Conservation (phyloP, 2,797 vertebrate genomes). For the Danio jaintianensis region DNA sequence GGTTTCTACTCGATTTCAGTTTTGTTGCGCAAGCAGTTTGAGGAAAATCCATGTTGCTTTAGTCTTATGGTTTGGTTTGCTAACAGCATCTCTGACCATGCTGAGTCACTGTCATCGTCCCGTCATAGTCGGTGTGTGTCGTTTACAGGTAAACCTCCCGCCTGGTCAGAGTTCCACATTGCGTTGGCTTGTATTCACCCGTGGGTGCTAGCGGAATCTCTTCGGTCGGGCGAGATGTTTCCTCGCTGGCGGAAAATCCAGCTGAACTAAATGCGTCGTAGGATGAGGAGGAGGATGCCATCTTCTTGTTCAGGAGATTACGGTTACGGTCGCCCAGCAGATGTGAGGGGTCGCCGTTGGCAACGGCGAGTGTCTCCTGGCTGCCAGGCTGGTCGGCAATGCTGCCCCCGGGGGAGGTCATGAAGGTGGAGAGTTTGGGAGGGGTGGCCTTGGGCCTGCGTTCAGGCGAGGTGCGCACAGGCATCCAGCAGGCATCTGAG, state of each 20-base stretch:
- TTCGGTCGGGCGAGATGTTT: constrained; percentile 85
- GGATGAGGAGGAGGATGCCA: constrained; percentile 96
- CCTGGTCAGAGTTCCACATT: constrained; percentile 95
- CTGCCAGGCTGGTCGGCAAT: constrained; percentile 86
- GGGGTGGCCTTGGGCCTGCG: constrained; percentile 93
- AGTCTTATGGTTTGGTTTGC: constrained; percentile 51
- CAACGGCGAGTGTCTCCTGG: constrained; percentile 89
- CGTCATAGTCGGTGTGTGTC: constrained; percentile 5
- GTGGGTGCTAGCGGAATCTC: constrained; percentile 96
- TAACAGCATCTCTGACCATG: constrained; percentile 54
- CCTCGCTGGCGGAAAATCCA: constrained; percentile 89
- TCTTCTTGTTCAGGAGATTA: constrained; percentile 98
- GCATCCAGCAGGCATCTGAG: constrained; percentile 99
- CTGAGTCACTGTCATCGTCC: constrained; percentile 32
- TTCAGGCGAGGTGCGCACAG: constrained; percentile 96
- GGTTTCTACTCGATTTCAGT: constrained; percentile 49
- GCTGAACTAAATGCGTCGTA: constrained; percentile 91
- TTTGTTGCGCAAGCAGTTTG: constrained; percentile 37
- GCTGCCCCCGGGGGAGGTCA: constrained; percentile 82
- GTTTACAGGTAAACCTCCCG: constrained; percentile 98
- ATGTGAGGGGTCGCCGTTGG: constrained; percentile 91
- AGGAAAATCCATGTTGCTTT: constrained; percentile 48
- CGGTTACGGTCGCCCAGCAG: constrained; percentile 97
- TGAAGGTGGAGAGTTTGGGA: constrained; percentile 99
- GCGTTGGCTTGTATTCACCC: constrained; percentile 97